Evolutionary conservation across 1,140 invertebrate species (phyloP).

Genomic region (Sarcophaga bullata): DNA sequence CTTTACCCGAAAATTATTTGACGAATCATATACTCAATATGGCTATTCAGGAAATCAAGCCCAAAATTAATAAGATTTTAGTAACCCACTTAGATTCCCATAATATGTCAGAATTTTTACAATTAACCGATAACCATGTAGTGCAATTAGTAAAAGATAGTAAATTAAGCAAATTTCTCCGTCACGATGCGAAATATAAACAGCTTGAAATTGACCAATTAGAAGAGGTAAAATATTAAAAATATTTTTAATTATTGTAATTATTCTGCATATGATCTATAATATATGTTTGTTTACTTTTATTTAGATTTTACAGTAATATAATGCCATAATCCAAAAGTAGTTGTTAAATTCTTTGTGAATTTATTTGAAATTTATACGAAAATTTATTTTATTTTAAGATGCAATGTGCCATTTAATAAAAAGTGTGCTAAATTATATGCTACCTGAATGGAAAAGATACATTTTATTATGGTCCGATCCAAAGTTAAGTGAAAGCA

Average conservation of each 20-base stretch:
- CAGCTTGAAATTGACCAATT: not conserved
- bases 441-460: too few species aligned
- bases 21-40: conserved; percentile 37
- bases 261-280: too few species aligned
- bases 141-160: not conserved
- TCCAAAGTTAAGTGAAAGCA: conserved; percentile 24
- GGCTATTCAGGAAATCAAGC: not conserved
- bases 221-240: conserved; percentile 18
- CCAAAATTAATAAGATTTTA: not conserved
- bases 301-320: too few species aligned
- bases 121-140: conserved; percentile 30
- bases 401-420: too few species aligned
- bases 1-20: conserved; percentile 47
- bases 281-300: too few species aligned
- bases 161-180: not conserved
- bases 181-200: not conserved
- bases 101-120: conserved; percentile 26
- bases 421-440: too few species aligned
- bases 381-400: too few species aligned
- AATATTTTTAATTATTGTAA: too few species aligned
- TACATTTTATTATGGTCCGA: too few species aligned
- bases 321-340: too few species aligned
- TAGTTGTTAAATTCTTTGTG: too few species aligned
- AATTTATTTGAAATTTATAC: too few species aligned
- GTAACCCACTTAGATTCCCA: not conserved